Evolutionary conservation across 1,140 invertebrate genomes (phyloP).

Genomic region (Octopus sinensis): DNA sequence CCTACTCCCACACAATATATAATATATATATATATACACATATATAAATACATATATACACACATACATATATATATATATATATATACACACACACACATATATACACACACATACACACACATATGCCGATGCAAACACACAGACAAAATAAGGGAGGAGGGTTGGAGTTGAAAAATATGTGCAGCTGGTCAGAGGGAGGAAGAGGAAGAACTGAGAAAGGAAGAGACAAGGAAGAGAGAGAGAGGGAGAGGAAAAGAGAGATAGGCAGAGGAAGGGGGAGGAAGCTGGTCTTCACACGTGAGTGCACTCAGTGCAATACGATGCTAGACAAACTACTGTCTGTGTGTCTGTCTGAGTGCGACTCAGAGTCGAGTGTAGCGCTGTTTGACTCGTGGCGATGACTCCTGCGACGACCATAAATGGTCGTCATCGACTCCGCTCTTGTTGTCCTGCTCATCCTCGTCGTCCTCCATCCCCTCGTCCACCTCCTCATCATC

Average conservation of each 20-base stretch:
- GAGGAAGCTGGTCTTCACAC: no score
- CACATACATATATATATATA: background rate
- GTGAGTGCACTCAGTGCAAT: no score
- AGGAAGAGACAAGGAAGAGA: background rate
- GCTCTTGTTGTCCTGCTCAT: no score
- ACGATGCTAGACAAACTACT: no score
- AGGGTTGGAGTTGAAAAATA: background rate
- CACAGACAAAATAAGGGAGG: background rate
- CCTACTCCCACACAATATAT: background rate
- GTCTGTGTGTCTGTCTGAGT: no score
- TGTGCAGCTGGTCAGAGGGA: background rate
- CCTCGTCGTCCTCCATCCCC: no score
- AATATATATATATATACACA: background rate
- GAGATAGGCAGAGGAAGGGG: background rate
- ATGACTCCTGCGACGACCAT: no score
- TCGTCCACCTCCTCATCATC: no score
- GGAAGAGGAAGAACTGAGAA: background rate
- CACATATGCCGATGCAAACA: background rate
- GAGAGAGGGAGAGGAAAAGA: background rate
- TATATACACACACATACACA: no score
- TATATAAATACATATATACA: background rate
- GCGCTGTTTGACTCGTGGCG: no score
- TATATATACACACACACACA: background rate
- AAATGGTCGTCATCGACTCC: no score
- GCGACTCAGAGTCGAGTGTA: no score